Percentiles rank a stretch among this genome's conserved stretches.
Conservation (phyloP, 2,797 vertebrate species). For the Chaunax sp. region DNA sequence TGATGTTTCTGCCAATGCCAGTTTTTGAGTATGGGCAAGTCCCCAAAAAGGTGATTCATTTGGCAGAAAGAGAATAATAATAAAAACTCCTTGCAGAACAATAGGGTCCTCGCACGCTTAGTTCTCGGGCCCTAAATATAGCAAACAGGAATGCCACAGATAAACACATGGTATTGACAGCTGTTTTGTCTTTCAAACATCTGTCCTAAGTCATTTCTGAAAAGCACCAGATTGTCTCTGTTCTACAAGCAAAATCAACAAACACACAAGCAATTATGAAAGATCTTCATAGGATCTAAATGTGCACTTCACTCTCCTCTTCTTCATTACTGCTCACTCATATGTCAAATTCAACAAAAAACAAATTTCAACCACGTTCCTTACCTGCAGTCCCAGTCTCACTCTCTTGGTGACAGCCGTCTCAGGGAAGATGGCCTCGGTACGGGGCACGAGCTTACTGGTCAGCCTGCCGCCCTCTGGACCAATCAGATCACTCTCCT, state of each 20-base stretch:
- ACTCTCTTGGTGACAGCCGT: conserved; percentile 96
- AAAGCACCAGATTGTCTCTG: conserved; percentile 26
- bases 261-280: conserved; percentile 21
- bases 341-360: too few species aligned
- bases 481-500: conserved; percentile 94
- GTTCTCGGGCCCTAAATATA: too few species aligned
- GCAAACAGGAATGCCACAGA: conserved; percentile 22
- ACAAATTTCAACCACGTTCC: background rate
- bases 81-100: too few species aligned
- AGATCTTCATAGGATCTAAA: background rate
- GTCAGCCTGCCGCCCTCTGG: conserved; percentile 92
- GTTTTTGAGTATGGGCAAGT: too few species aligned
- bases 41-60: too few species aligned
- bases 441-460: conserved; percentile 91
- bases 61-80: too few species aligned
- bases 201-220: conserved; percentile 16
- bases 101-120: too few species aligned
- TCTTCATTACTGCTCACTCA: background rate
- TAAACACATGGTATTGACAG: conserved; percentile 31
- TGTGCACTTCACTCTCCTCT: background rate
- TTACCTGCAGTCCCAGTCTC: conserved; percentile 95
- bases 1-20: too few species aligned
- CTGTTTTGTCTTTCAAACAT: conserved; percentile 44
- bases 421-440: conserved; percentile 95
- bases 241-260: conserved; percentile 21